Conservation (phyloP, 2,888 invertebrate species). For the Nemurella pictetii region DNA sequence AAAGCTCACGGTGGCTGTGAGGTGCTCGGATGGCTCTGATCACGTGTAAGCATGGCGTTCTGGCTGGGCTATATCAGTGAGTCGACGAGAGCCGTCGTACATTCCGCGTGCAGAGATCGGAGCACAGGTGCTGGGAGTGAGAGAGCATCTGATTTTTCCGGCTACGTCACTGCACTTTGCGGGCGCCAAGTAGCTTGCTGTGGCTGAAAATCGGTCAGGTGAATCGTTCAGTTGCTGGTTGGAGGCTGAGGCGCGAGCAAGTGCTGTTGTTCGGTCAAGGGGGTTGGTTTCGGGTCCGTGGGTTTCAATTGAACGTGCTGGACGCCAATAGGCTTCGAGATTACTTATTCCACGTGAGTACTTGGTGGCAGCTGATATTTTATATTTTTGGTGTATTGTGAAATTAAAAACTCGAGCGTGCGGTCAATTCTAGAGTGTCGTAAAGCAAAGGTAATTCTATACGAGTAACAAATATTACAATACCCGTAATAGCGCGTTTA, state of each 20-base stretch:
- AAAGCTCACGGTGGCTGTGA: background rate
- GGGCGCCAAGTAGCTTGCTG: too few species aligned
- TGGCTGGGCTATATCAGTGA: background rate
- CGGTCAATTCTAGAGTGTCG: too few species aligned
- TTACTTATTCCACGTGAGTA: conserved; percentile 30
- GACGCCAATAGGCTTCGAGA: conserved; percentile 11
- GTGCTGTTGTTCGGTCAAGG: background rate
- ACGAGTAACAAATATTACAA: too few species aligned
- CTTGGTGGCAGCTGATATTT: too few species aligned
- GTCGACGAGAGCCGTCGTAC: background rate
- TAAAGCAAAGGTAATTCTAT: background rate
- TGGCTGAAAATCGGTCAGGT: background rate
- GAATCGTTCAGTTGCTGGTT: background rate
- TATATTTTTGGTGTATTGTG: too few species aligned
- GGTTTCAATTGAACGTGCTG: background rate
- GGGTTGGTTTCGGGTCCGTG: background rate
- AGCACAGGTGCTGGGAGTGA: background rate
- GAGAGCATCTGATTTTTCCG: background rate
- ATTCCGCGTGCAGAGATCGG: background rate
- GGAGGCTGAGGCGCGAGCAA: background rate
- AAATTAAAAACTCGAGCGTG: too few species aligned
- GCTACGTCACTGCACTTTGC: background rate
- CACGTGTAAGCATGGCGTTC: background rate
- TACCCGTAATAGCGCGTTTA: too few species aligned
- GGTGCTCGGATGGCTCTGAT: background rate